phyloP scores from a whole-genome alignment of 2,113 vertebrate species.

The Hystrix cristata region DNA sequence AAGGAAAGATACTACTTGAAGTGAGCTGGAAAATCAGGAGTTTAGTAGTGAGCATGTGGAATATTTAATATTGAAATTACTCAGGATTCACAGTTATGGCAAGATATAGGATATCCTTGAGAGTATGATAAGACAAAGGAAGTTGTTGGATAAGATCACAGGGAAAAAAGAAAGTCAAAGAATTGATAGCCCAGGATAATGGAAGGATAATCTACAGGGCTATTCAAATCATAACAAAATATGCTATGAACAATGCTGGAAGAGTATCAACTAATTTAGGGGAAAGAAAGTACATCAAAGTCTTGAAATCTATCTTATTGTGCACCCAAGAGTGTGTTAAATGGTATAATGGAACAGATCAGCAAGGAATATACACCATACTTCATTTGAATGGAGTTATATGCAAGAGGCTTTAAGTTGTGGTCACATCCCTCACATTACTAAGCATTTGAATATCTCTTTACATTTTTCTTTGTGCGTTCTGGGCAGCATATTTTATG shows the following conservation, averaged over 20 bases:
- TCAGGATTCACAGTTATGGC: background rate
- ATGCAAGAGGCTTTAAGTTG: background rate
- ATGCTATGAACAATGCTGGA: background rate
- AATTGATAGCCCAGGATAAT: background rate
- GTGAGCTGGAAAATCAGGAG: background rate
- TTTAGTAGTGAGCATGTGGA: background rate
- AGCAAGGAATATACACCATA: background rate
- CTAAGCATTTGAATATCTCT: constrained; percentile 47
- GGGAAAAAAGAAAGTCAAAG: background rate
- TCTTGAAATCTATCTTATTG: constrained; percentile 17
- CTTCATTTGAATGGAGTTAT: constrained; percentile 40
- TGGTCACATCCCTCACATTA: background rate
- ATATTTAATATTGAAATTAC: background rate
- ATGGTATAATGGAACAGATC: background rate
- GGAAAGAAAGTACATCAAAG: background rate
- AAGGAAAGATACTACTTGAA: background rate
- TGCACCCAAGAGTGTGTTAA: background rate
- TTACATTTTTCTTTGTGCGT: constrained; percentile 30
- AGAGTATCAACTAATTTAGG: background rate
- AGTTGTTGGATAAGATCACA: background rate
- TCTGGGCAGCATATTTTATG: constrained; percentile 73
- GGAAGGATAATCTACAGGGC: background rate
- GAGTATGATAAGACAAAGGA: background rate
- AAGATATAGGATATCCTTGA: background rate
- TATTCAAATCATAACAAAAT: background rate